A percentile compares a stretch with the other conserved stretches of the same genome.
Conservation (phyloP, 2,888 invertebrate species). For the Anaspis maculata region DNA sequence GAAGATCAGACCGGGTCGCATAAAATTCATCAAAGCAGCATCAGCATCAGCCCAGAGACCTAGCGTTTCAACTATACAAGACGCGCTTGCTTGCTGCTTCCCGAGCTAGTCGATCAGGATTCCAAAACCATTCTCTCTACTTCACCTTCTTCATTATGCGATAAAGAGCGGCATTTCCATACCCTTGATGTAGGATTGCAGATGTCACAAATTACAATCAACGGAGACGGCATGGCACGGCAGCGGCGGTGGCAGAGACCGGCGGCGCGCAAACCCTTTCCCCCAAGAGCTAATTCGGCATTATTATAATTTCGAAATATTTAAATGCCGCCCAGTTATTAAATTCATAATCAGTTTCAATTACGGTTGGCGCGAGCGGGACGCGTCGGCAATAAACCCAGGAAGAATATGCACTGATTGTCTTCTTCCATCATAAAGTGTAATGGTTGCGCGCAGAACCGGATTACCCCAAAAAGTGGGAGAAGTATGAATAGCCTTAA, state of each 20-base stretch:
- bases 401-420: slow-evolving; percentile 19
- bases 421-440: too few species aligned
- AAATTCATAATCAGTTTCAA: slow-evolving; percentile 10
- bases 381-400: slow-evolving; percentile 3
- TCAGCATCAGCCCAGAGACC: slow-evolving; percentile 10
- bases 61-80: too few species aligned
- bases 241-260: slow-evolving; percentile 6
- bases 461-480: slow-evolving; percentile 29
- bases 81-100: too few species aligned
- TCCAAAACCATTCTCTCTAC: slow-evolving; percentile 24
- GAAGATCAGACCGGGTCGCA: slow-evolving; percentile 35
- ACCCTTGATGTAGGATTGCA: slow-evolving; percentile 32
- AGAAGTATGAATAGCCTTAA: slow-evolving; percentile 28
- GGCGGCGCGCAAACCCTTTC: slow-evolving; percentile 16
- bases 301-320: slow-evolving; percentile 16
- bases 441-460: slow-evolving; percentile 32
- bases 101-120: slow-evolving; percentile 21
- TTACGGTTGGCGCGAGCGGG: slow-evolving; percentile 3
- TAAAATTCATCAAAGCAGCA: slow-evolving; percentile 41
- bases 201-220: slow-evolving; percentile 35
- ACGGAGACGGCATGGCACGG: too few species aligned
- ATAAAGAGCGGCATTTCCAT: slow-evolving; percentile 36
- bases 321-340: slow-evolving; percentile 9
- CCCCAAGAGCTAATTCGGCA: too few species aligned
- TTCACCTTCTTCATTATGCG: slow-evolving; percentile 37